phyloP scores from a whole-genome alignment of 2,888 invertebrate species.

The Sesia apiformis region DNA sequence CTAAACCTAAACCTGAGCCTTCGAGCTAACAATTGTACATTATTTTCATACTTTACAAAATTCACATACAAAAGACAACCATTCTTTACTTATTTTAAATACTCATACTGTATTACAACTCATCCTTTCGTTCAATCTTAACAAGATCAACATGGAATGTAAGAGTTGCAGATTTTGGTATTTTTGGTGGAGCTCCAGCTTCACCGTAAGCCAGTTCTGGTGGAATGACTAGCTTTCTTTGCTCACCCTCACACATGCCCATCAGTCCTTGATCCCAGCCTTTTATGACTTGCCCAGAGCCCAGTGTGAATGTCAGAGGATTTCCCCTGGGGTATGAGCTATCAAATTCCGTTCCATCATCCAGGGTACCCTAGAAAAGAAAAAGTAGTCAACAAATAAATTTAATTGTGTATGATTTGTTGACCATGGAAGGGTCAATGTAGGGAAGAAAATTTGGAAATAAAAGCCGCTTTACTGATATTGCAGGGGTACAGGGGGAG shows the following conservation, averaged over 20 bases:
- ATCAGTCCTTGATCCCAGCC: constrained; percentile 94
- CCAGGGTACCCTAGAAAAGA: constrained; percentile 81
- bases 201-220: constrained; percentile 90
- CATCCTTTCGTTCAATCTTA: constrained; percentile 80
- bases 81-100: no score
- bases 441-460: neutral
- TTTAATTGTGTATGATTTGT: neutral
- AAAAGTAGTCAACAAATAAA: neutral
- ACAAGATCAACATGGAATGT: constrained; percentile 87
- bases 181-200: constrained; percentile 86
- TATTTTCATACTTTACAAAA: no score
- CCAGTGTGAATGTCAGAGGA: constrained; percentile 87
- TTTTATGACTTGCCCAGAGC: constrained; percentile 89
- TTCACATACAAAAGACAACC: no score
- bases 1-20: no score
- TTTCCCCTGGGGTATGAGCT: constrained; percentile 83
- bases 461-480: neutral
- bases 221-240: constrained; percentile 88
- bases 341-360: constrained; percentile 91
- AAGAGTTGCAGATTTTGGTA: constrained; percentile 86
- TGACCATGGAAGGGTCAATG: neutral
- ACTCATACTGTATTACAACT: constrained; percentile 41
- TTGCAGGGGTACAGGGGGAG: neutral
- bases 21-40: no score
- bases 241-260: constrained; percentile 92